These are phyloP conservation scores for Chionomys nivalis DNA, from an alignment of 2,113 vertebrate species.

Conservation along the genomic window DNA sequence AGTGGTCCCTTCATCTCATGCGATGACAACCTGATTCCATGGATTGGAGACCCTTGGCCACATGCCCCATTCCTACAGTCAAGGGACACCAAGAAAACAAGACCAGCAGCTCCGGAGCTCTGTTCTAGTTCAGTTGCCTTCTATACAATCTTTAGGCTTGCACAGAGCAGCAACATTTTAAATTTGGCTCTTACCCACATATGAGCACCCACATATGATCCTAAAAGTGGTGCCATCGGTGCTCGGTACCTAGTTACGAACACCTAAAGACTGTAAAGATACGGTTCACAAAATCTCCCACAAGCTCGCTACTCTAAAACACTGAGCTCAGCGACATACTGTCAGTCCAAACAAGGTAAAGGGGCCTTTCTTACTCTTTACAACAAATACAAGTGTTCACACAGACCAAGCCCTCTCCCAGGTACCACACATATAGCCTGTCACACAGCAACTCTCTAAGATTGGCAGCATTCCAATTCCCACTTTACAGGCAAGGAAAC, in stretches of 20 bases:
- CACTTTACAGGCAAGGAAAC: background rate
- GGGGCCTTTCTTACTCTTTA: background rate
- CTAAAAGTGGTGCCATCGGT: background rate
- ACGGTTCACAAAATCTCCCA: background rate
- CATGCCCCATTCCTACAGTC: background rate
- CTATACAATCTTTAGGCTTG: background rate
- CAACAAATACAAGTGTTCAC: background rate
- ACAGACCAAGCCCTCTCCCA: background rate
- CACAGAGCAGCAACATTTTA: conserved; percentile 34
- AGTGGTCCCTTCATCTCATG: background rate
- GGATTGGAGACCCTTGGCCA: background rate
- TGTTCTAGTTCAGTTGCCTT: conserved; percentile 23
- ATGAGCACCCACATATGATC: background rate
- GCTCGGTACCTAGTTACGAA: background rate
- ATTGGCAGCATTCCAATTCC: background rate
- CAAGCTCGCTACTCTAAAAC: background rate
- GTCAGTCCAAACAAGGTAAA: background rate
- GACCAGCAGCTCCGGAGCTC: background rate
- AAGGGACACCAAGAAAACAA: background rate
- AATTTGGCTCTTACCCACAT: conserved; percentile 37
- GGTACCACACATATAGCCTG: background rate
- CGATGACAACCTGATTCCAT: background rate
- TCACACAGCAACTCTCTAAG: background rate
- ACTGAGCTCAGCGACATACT: background rate
- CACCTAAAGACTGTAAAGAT: background rate